Percentiles rank a stretch among this genome's conserved stretches.
Evolutionary conservation across 2,797 vertebrate species (phyloP).

Genomic region (Tarsius wallacei): DNA sequence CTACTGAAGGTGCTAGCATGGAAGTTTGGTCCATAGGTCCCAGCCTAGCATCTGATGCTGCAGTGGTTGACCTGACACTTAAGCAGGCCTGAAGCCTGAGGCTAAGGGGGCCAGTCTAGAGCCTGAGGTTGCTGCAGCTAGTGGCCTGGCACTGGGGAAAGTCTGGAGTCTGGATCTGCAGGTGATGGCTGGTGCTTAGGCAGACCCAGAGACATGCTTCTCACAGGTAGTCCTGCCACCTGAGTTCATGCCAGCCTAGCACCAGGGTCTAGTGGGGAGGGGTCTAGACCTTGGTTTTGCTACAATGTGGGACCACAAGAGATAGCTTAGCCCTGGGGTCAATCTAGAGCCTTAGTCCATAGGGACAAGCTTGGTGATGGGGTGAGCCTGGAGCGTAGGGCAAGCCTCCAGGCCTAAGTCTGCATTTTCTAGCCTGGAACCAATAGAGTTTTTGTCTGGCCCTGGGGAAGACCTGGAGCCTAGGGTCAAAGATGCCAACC

Average conservation of each 20-base stretch:
- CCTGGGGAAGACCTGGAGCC: background rate
- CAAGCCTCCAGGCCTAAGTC: background rate
- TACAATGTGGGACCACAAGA: background rate
- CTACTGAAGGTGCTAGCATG: background rate
- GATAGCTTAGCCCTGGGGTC: background rate
- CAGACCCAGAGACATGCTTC: background rate
- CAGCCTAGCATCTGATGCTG: background rate
- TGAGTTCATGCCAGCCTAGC: background rate
- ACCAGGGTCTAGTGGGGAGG: background rate
- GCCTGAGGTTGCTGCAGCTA: background rate
- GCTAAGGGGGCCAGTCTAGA: background rate
- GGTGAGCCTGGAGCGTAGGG: background rate
- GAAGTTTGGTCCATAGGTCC: background rate
- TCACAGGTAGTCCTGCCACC: background rate
- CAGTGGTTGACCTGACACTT: too few relatives aligned
- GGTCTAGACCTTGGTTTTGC: background rate
- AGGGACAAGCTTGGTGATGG: background rate
- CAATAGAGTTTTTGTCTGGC: background rate
- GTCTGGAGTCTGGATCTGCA: too few relatives aligned
- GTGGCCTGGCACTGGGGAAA: background rate
- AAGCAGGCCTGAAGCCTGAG: background rate
- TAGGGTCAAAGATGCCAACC: too few relatives aligned
- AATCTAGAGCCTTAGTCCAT: background rate
- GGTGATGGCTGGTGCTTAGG: too few relatives aligned
- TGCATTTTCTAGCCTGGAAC: background rate